phyloP scores from a whole-genome alignment of 2,797 vertebrate genomes.

The Melanotaenia nigrans region DNA sequence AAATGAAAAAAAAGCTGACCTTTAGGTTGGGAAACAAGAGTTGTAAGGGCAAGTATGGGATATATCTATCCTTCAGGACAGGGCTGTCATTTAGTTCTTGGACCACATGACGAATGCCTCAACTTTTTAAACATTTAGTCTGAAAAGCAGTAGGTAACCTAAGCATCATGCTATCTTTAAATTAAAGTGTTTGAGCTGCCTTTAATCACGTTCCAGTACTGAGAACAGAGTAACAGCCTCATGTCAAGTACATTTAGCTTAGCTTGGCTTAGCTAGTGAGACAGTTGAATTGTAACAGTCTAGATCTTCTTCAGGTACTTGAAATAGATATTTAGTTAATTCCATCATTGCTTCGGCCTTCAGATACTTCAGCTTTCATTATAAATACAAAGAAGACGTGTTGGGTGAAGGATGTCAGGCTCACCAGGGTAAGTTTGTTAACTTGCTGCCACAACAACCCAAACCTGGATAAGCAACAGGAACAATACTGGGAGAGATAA shows the following conservation, averaged over 20 bases:
- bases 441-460: not conserved
- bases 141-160: constrained; percentile 19
- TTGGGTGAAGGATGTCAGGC: constrained; percentile 1
- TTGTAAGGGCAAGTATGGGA: not conserved
- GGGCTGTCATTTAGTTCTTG: not conserved
- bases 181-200: constrained; percentile 35
- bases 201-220: constrained; percentile 51
- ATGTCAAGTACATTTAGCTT: constrained; percentile 29
- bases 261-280: constrained; percentile 38
- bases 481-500: constrained; percentile 56
- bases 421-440: constrained; percentile 37
- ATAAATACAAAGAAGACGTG: constrained; percentile 5
- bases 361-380: constrained; percentile 6
- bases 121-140: constrained; percentile 21
- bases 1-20: constrained; percentile 14
- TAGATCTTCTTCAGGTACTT: constrained; percentile 41
- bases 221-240: constrained; percentile 27
- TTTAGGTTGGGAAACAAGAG: constrained; percentile 1
- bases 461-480: constrained; percentile 46
- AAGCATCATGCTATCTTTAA: constrained; percentile 39
- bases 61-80: not conserved
- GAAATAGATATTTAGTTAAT: constrained; percentile 50
- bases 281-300: constrained; percentile 42
- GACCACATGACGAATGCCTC: not conserved
- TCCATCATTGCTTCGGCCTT: constrained; percentile 16